Evolutionary conservation across 2,797 vertebrate genomes (phyloP), one percentile per base, ranked within the genome.

Genomic region (Mus caroli): DNA sequence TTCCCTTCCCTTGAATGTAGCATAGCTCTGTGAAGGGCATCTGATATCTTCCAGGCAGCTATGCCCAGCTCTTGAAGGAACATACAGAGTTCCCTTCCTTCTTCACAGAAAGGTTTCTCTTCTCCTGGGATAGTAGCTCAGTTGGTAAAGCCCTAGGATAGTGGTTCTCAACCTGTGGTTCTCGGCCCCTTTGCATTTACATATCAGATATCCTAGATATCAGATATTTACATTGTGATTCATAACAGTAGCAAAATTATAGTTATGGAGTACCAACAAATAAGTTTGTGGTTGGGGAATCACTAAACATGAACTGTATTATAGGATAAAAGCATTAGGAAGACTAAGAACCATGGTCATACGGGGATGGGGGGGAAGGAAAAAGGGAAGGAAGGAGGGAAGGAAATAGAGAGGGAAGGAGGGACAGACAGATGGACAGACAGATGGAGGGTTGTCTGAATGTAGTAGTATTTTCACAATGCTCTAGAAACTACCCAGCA

Each of bases 391-490:
- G 58, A 28, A 0, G 14, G 15, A 40, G 20, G 7, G 0, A 3
- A 7, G 7, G 1, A 17, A 2, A 4, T 11, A 76, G 40, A 4
- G 2, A 77, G 24, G n/a, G 22, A 82, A 28, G 62, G 6, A 50
- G 19, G 11, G 83, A n/a, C 5, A 67, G 31, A 67, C 31, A 34
- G 64, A 67, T 34, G 31, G 31, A 69, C 67, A 67, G 31, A 67
- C 14, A n/a, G 67, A 71, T 7, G 62, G 5, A 69, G 22, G 31
- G 20, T 8, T 24, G 13, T 14, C 46, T 71, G 50, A 69, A 86
- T 52, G 28, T 34, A 34, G 46, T 62, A 85, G 17, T 50, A 64
- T 96, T 88, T 94, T 90, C 56, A 90, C 95, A 95, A 31, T 64
- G 26, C 46, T 87, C 24, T 67, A 46, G 28, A 90, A 80, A 90